Evolutionary conservation across 2,797 vertebrate genomes (phyloP), one percentile per base, ranked within the genome.

Genomic region (Takifugu rubripes): DNA sequence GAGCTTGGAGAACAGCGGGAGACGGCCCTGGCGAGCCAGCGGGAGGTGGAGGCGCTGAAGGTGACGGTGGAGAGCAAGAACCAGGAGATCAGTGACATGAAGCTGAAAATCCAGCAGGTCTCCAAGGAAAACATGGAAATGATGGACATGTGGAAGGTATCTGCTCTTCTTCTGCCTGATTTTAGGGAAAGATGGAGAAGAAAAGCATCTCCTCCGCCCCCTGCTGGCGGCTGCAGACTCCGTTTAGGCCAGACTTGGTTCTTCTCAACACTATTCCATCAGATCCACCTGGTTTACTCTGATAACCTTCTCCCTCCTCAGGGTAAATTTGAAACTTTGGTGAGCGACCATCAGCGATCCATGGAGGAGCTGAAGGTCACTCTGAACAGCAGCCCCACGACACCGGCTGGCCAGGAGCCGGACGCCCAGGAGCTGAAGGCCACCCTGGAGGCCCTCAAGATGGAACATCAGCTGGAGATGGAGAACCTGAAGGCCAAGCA

Each of bases 61-160:
- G 55, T 84, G 0, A 40, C 81, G 68, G 92, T 93, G 7, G 94
- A 95, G 1, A 93, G 90, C 45, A 94, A 97, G 26, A 84, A 83
- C 0, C 91, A 92, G 68, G 95, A 99, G 74, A 92, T 98, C 1
- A 46, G 75, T 0, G 94, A 96, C 61, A 77, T 95, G 55, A 95
- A 94, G 78, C 92, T 92, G 78, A 94, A 93, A 54, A 88, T 95
- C 51, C 94, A 96, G 59, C 94, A 94, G 66, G 94, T 95, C 78
- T 94, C 91, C 42, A 94, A 91, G 1, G 97, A 99, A 69, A 98
- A 98, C 82, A 90, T 98, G 93, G 95, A 96, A 8, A 93, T 97
- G 79, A 98, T 98, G 97, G 96, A 98, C 90, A 92, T 91, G 89
- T 99, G 97, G 97, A 99, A 98, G 89, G 88, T 90, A 33, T 3